Percentiles rank a stretch among this genome's conserved stretches.
These are phyloP conservation scores for Vanessa atalanta DNA, from an alignment of 1,140 invertebrate genomes.

Conservation along the genomic window DNA sequence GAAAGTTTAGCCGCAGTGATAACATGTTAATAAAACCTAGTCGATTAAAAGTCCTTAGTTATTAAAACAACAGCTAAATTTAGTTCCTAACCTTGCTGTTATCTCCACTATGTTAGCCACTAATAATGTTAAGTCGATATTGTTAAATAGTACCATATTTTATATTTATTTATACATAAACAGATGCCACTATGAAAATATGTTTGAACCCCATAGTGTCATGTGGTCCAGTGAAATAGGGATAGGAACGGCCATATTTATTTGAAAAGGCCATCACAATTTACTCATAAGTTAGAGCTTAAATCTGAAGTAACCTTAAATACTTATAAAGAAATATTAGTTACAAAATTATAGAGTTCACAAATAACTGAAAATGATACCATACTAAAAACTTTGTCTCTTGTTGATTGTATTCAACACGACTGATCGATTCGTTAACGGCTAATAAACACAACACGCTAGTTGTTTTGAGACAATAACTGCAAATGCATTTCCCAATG, in stretches of 20 bases:
- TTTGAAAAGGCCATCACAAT: slow-evolving; percentile 12
- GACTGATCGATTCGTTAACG: slow-evolving; percentile 10
- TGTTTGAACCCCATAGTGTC: slow-evolving; percentile 74
- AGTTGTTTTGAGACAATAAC: slow-evolving; percentile 10
- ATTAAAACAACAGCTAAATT: slow-evolving; percentile 8
- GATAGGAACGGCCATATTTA: slow-evolving; percentile 11
- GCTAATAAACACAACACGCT: neutral
- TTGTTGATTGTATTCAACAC: neutral
- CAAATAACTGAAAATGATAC: neutral
- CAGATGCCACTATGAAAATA: slow-evolving; percentile 72
- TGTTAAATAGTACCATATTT: slow-evolving; percentile 42
- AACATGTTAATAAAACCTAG: slow-evolving; percentile 9
- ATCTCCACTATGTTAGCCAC: slow-evolving; percentile 34
- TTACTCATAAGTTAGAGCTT: slow-evolving; percentile 14
- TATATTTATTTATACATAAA: slow-evolving; percentile 45
- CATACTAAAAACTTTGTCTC: neutral
- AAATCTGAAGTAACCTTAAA: neutral
- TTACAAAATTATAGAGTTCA: neutral
- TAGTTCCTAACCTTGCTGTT: slow-evolving; percentile 28
- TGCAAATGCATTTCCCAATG: slow-evolving; percentile 12
- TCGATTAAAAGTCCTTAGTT: slow-evolving; percentile 15
- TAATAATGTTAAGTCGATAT: slow-evolving; percentile 19
- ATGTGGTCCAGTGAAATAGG: slow-evolving; percentile 43
- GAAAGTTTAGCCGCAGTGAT: slow-evolving; percentile 16
- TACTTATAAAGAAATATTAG: neutral